phyloP scores from a whole-genome alignment of 2,113 vertebrate species.

The Echinops telfairi region DNA sequence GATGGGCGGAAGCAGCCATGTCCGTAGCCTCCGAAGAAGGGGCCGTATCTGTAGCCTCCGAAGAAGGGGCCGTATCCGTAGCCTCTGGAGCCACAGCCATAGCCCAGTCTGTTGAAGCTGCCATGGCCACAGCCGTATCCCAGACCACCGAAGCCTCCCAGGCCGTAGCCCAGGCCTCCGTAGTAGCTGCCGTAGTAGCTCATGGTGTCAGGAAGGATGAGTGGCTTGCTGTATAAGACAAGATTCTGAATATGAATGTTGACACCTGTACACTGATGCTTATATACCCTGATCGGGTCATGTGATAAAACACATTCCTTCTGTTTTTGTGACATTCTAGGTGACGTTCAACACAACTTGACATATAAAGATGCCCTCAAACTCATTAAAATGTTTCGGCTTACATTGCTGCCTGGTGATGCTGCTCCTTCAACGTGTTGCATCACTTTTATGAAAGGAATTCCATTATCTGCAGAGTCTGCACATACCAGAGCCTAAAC shows the following conservation, averaged over 20 bases:
- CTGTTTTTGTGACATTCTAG: too few relatives aligned
- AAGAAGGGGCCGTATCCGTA: neutral
- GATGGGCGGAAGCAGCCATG: neutral
- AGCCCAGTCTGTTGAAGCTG: neutral
- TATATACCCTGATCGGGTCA: neutral
- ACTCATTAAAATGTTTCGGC: constrained; percentile 34
- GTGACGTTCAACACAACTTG: neutral
- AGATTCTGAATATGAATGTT: neutral
- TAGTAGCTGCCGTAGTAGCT: neutral
- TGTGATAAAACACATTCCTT: too few relatives aligned
- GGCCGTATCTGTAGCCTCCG: neutral
- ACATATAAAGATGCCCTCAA: neutral
- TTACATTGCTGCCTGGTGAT: neutral
- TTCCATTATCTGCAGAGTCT: neutral
- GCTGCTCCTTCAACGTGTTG: neutral
- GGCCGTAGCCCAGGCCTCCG: neutral
- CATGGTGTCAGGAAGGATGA: neutral
- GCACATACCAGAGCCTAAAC: neutral
- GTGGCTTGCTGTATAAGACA: neutral
- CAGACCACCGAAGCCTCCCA: neutral
- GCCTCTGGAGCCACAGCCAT: neutral
- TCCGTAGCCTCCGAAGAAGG: neutral
- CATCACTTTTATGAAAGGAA: neutral
- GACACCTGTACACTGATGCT: rapidly evolving
- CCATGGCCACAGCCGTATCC: neutral